A percentile compares a stretch with the other conserved stretches of the same genome.
These are phyloP conservation scores for Idaea dimidiata DNA, from an alignment of 2,888 invertebrate species.

Conservation along the genomic window DNA sequence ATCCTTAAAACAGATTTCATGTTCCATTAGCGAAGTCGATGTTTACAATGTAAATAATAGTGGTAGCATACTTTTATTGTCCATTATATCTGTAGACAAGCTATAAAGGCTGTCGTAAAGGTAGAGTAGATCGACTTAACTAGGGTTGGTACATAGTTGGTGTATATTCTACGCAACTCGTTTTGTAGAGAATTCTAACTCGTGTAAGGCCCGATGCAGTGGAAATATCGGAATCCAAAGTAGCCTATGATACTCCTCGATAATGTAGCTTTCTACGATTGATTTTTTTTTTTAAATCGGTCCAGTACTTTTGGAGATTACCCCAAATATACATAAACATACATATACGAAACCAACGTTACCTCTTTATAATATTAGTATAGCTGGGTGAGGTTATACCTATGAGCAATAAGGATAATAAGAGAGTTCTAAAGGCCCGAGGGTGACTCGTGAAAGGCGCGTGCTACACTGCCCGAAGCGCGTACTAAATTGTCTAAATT, in stretches of 20 bases:
- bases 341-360: no score
- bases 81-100: slow-evolving; percentile 18
- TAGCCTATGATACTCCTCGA: no score
- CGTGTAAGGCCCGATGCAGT: no score
- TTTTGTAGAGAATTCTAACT: not conserved
- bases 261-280: no score
- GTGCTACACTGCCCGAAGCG: slow-evolving; percentile 9
- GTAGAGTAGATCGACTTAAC: not conserved
- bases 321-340: no score
- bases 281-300: no score
- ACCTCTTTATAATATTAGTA: no score
- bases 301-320: no score
- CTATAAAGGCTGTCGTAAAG: slow-evolving; percentile 5
- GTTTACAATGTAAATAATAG: not conserved
- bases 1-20: not conserved
- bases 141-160: not conserved
- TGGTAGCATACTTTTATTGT: slow-evolving; percentile 6
- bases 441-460: not conserved
- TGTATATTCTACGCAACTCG: not conserved
- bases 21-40: not conserved
- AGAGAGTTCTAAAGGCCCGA: slow-evolving; percentile 9
- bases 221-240: no score
- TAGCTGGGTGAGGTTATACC: not conserved
- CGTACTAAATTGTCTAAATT: slow-evolving; percentile 31
- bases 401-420: not conserved